Evolutionary conservation across 2,797 vertebrate species (phyloP).

Genomic region (Erethizon dorsatum): DNA sequence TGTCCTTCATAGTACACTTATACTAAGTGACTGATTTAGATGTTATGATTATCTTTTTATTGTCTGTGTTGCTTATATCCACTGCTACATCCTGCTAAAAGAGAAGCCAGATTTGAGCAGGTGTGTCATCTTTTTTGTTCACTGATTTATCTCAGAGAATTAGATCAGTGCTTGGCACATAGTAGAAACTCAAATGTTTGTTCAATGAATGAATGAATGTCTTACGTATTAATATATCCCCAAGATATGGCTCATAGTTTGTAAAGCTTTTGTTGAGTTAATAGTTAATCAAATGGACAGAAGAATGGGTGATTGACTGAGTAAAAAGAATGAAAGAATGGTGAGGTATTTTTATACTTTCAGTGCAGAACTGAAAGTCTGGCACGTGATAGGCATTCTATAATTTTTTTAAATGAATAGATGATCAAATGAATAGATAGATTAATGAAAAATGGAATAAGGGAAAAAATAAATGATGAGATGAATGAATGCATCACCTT

Average conservation of each 20-base stretch:
- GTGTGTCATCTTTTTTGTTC: neutral
- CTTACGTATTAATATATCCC: neutral
- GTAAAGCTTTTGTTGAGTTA: neutral
- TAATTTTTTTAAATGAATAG: neutral
- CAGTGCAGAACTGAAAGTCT: neutral
- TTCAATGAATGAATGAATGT: neutral
- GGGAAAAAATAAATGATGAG: neutral
- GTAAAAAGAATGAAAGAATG: neutral
- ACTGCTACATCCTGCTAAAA: neutral
- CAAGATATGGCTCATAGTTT: neutral
- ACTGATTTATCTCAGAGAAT: conserved; percentile 37
- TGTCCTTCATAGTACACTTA: neutral
- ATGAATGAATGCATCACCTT: conserved; percentile 22
- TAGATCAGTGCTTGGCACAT: conserved; percentile 7
- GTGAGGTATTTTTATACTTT: neutral
- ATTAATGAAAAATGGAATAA: neutral
- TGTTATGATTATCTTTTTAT: neutral
- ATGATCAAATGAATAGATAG: neutral
- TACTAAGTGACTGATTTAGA: neutral
- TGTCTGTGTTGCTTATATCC: neutral
- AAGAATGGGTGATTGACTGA: neutral
- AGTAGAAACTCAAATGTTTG: neutral
- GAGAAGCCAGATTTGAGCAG: neutral
- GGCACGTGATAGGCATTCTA: neutral
- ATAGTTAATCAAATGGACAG: neutral